Percentiles rank a stretch among this genome's conserved stretches.
These are phyloP conservation scores for Pteronotus mesoamericanus DNA, from an alignment of 2,797 vertebrate genomes.

Conservation along the genomic window DNA sequence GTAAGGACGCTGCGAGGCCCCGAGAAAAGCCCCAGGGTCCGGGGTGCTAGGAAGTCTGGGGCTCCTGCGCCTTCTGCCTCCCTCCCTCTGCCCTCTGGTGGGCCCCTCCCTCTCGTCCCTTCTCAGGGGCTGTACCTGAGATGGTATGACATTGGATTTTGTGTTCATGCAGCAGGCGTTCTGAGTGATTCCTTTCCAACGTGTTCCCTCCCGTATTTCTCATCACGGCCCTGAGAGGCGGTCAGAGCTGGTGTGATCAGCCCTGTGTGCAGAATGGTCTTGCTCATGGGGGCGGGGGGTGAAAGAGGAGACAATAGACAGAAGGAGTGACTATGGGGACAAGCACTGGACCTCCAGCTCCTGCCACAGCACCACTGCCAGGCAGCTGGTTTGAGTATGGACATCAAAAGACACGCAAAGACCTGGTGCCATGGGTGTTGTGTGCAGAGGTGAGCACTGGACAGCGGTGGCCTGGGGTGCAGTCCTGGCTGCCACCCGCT, in stretches of 20 bases:
- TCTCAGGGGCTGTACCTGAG: neutral
- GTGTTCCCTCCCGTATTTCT: accelerated
- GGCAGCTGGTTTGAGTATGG: neutral
- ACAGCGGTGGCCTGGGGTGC: too few species aligned
- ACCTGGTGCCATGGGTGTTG: neutral
- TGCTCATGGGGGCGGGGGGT: neutral
- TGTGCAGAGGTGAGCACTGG: accelerated
- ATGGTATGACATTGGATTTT: accelerated
- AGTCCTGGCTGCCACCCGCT: accelerated
- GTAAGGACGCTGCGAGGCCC: neutral
- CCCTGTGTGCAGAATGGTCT: neutral
- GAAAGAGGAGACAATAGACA: neutral
- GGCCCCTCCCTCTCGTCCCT: accelerated
- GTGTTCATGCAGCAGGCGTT: accelerated
- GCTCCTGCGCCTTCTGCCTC: too few species aligned
- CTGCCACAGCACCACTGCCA: accelerated
- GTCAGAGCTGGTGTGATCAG: accelerated
- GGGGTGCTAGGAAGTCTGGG: neutral
- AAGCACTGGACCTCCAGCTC: neutral
- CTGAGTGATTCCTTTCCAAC: neutral
- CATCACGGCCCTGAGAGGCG: neutral
- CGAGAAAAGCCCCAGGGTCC: neutral
- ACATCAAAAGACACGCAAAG: accelerated
- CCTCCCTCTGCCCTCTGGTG: neutral
- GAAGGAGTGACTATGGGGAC: neutral